A percentile compares a stretch with the other conserved stretches of the same genome.
Evolutionary conservation across 2,888 invertebrate species (phyloP).

Genomic region (Drosophila pseudotalamancana): DNA sequence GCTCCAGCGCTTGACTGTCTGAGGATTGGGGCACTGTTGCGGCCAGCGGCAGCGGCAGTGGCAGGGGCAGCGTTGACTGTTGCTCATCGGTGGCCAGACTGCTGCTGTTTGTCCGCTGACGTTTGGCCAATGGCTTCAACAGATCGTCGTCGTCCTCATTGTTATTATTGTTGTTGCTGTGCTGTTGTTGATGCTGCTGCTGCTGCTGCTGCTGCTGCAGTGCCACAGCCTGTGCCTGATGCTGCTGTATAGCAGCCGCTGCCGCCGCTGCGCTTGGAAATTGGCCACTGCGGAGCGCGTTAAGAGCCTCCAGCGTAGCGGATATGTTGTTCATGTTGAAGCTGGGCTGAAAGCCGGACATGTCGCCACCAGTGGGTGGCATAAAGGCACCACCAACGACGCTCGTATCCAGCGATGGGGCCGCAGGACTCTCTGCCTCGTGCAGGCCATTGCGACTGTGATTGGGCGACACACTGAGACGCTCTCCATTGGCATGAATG

Average conservation of each 20-base stretch:
- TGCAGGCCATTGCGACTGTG: conserved; percentile 70
- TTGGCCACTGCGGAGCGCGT: conserved; percentile 82
- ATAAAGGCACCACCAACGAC: conserved; percentile 58
- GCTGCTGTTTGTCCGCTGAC: conserved; percentile 76
- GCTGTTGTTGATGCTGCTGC: conserved; percentile 46
- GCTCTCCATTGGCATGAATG: conserved; percentile 65
- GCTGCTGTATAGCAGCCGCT: conserved; percentile 80
- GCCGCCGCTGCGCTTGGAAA: conserved; percentile 82
- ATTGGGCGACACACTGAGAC: conserved; percentile 71
- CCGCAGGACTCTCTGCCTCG: conserved; percentile 64
- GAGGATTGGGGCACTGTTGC: conserved; percentile 15
- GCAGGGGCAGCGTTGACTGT: conserved; percentile 27
- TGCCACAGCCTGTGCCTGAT: conserved; percentile 72
- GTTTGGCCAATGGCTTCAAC: conserved; percentile 66
- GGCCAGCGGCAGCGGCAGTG: conserved; percentile 29
- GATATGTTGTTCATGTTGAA: conserved; percentile 84
- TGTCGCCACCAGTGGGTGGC: conserved; percentile 68
- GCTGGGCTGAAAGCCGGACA: conserved; percentile 79
- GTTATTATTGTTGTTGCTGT: conserved; percentile 60
- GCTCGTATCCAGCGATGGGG: conserved; percentile 51
- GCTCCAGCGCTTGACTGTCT: conserved; percentile 65
- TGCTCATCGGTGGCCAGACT: conserved; percentile 64
- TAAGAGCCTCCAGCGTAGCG: conserved; percentile 83
- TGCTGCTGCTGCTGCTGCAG: conserved; percentile 60
- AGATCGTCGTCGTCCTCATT: conserved; percentile 73